phyloP scores from a whole-genome alignment of 1,140 invertebrate genomes.

The Papilio helenus region DNA sequence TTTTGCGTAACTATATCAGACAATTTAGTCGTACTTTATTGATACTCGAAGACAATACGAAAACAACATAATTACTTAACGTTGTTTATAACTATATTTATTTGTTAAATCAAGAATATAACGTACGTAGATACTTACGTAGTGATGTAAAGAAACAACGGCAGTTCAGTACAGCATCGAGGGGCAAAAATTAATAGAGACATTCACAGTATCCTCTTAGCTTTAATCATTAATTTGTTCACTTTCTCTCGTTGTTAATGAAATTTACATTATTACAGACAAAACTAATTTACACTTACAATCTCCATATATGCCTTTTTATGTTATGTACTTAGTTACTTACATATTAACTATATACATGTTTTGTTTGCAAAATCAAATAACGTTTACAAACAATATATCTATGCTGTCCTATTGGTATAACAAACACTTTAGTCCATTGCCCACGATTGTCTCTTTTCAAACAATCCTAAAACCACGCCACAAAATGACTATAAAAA shows the following conservation, averaged over 20 bases:
- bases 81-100: neutral
- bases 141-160: neutral
- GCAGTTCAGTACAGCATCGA: neutral
- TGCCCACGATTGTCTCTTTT: neutral
- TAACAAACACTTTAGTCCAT: neutral
- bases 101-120: neutral
- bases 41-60: neutral
- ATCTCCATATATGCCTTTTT: neutral
- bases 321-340: constrained; percentile 36
- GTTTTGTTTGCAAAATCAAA: neutral
- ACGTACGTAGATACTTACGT: neutral
- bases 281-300: neutral
- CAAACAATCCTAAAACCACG: neutral
- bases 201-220: neutral
- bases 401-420: neutral
- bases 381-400: neutral
- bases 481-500: neutral
- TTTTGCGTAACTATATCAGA: neutral
- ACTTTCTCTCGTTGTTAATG: neutral
- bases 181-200: neutral
- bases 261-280: neutral
- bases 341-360: constrained; percentile 29
- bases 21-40: neutral
- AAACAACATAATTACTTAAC: neutral
- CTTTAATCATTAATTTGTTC: constrained; percentile 5